Evolutionary conservation across 2,113 vertebrate genomes (phyloP), one percentile per base, ranked within the genome.

Genomic region (Hemicordylus capensis): DNA sequence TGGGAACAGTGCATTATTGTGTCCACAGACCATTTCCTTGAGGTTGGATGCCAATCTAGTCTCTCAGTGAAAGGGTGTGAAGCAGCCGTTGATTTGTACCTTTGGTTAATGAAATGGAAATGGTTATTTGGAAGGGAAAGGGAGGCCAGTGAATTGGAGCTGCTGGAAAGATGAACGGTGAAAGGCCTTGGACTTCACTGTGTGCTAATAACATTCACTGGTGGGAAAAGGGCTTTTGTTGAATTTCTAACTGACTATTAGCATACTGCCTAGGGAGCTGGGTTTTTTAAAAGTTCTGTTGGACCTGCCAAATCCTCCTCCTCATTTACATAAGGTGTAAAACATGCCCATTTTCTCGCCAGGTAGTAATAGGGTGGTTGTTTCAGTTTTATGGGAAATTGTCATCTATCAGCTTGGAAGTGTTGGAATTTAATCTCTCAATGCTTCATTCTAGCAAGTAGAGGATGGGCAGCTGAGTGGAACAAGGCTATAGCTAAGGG

Each of bases 341-440:
- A 44, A 56, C 19, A 39, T 14, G 76, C 0, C 0, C 56, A 31
- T 78, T 83, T 86, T 85, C 84, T 85, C 86, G 73, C 85, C 91
- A 93, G 89, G 59, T 89, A 90, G 81, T 87, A 89, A 58, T 83
- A 37, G 24, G 88, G 76, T 56, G 61, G 14, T 58, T 10, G 42
- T 72, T 78, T 72, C 90, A 82, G 76, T 86, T 48, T 1, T 77
- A 76, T 37, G 81, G 75, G 83, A 73, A 0, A 15, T 70, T 87
- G 83, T 82, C 0, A 4, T 84, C 91, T 85, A 58, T 59, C 66
- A 14, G 19, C 66, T 44, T 20, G 0, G 20, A 0, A 19, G 14
- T 61, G 59, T 3, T 6, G 34, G 4, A 39, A 39, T 15, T 48
- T 61, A 83, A 89, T 46, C n/a, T n/a, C n/a, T n/a, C n/a, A n/a